Evolutionary conservation across 2,888 invertebrate genomes (phyloP), one percentile per base, ranked within the genome.

Genomic region (Bruchidius siliquastri): DNA sequence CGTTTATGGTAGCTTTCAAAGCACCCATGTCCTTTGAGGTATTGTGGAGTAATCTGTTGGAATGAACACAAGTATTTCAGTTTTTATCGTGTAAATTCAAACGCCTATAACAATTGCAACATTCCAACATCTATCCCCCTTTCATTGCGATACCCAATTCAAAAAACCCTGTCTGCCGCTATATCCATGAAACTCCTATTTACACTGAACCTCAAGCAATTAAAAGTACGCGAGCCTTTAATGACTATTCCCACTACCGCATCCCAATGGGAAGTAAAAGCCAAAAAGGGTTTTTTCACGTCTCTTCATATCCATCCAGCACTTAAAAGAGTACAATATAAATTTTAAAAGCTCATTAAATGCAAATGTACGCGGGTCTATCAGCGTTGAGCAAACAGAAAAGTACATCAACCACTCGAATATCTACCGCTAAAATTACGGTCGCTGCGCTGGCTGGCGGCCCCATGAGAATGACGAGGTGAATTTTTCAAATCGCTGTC

Each of bases 321-420:
- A 72, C 32, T 71, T 68, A 71, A 72, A 26, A 72, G 73, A 77
- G 78, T 75, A 77, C 76, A 81, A 80, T 81, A 80, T 81, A 77
- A 81, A 81, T 81, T 81, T 81, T 78, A 79, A 80, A 80, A 80
- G 79, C 78, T 81, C 81, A 81, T 82, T 82, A 81, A 81, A 82
- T 80, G 78, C 79, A 81, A 81, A 82, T 80, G 49, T 13, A 13
- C 6, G 49, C 49, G 49, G 49, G 3, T 3, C 49, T 49, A 49
- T 49, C 8, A 49, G 49, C 49, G 49, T 49, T 49, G 18, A 49
- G 49, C 49, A 49, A 49, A 49, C 49, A 49, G 49, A 49, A 49
- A 49, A 49, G 49, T 49, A 49, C 49, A 4, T 49, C 49, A 49
- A 49, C 10, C 49, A 49, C 13, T 49, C 49, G 18, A 49, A 49